Base-by-base conservation (phyloP, 2,113 vertebrate species). In the Okapia johnstoni region DNA sequence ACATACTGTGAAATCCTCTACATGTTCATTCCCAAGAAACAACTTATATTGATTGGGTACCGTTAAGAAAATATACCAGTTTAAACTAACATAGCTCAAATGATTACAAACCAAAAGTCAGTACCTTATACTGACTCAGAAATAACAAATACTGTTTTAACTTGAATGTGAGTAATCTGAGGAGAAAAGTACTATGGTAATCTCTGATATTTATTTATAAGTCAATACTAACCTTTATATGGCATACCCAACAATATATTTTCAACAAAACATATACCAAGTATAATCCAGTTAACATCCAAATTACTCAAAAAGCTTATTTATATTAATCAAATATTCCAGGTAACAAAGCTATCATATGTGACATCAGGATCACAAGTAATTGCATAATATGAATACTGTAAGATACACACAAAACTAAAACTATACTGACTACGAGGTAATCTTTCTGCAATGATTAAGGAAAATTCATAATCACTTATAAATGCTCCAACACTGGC, bases 81-180 rank as follows among this genome's bases (percentile, higher is more conserved):
- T 97, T 96, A 94, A 97, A 96, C 25, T 88, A 96, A 97, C 28
- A 97, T 19, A 86, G 33, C 50, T 95, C 77, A 86, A 93, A 54
- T 94, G 28, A 88, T 73, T 86, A 80, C 81, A 40, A 93, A 60
- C 80, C 55, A 57, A 85, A 97, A 93, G n/a, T 80, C 48, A 93
- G 14, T 80, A 70, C 33, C 50, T 46, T 89, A 85, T 50, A 84
- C 4, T 95, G 60, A 96, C 30, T 40, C 33, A 73, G 26, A 94
- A 95, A 88, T 81, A 94, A 85, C 19, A 96, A 92, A 97, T 52
- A 96, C 58, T 91, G 81, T 79, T 77, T 90, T 52, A 95, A 55
- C 80, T 95, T 90, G 91, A 85, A 97, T 93, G 0, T 92, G 50
- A 19, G 52, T 86, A 77, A 54, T 97, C 63, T 84, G 77, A 89